A percentile compares a stretch with the other conserved stretches of the same genome.
Evolutionary conservation across 2,113 vertebrate genomes (phyloP).

Genomic region (Falco punctatus): DNA sequence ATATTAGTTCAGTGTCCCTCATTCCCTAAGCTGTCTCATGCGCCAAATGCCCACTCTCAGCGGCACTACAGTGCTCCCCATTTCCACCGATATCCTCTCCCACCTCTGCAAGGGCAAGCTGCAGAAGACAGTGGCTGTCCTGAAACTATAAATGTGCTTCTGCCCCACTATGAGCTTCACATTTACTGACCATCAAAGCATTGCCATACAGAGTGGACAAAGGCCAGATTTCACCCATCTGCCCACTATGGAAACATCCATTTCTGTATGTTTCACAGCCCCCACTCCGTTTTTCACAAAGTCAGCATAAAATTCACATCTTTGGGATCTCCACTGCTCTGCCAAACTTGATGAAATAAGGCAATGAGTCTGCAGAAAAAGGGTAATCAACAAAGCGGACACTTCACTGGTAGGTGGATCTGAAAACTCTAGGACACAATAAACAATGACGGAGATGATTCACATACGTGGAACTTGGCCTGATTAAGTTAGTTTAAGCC

Average conservation of each 20-base stretch:
- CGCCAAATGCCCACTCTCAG: neutral
- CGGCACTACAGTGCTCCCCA: neutral
- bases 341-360: neutral
- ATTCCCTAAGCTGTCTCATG: neutral
- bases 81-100: neutral
- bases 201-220: neutral
- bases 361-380: neutral
- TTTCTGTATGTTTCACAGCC: neutral
- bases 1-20: neutral
- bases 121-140: neutral
- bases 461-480: fast-evolving
- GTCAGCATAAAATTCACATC: neutral
- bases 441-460: neutral
- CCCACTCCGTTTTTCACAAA: neutral
- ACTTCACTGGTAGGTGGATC: neutral
- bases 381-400: neutral
- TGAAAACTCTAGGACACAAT: neutral
- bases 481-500: neutral
- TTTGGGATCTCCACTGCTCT: neutral
- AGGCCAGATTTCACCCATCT: neutral
- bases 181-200: neutral
- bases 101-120: neutral
- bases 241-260: neutral
- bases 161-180: neutral
- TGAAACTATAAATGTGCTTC: neutral